Evolutionary conservation across 1,140 invertebrate species (phyloP).

Genomic region (Meteorus sp.): DNA sequence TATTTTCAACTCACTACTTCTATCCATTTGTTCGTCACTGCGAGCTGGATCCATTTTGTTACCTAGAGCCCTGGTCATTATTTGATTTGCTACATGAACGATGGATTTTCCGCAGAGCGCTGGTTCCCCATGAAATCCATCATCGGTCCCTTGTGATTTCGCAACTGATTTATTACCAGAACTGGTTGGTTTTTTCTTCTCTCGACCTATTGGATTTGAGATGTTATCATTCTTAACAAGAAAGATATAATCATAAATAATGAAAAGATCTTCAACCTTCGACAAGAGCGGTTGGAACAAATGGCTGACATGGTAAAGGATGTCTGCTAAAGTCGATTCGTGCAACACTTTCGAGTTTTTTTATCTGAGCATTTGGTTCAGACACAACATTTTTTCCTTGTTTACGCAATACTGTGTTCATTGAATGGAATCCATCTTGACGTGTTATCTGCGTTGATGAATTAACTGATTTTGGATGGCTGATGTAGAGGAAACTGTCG

Average conservation of each 20-base stretch:
- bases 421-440: slow-evolving; percentile 41
- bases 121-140: slow-evolving; percentile 71
- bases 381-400: slow-evolving; percentile 16
- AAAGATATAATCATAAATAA: background rate
- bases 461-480: slow-evolving; percentile 58
- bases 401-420: slow-evolving; percentile 42
- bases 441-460: slow-evolving; percentile 11
- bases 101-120: slow-evolving; percentile 72
- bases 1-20: slow-evolving; percentile 31
- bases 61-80: slow-evolving; percentile 62
- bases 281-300: slow-evolving; percentile 46
- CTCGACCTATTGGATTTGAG: background rate
- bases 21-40: slow-evolving; percentile 7
- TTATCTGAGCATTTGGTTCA: slow-evolving; percentile 30
- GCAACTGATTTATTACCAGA: slow-evolving; percentile 35
- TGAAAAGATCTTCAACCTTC: slow-evolving; percentile 18
- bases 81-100: slow-evolving; percentile 71
- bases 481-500: slow-evolving; percentile 70
- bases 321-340: slow-evolving; percentile 70
- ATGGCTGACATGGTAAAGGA: slow-evolving; percentile 68
- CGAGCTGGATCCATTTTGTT: slow-evolving; percentile 29
- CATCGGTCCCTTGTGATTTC: slow-evolving; percentile 67
- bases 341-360: slow-evolving; percentile 50
- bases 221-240: background rate
- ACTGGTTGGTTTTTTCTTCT: slow-evolving; percentile 6